phyloP scores from a whole-genome alignment of 2,888 invertebrate species.

The Eupithecia tripunctaria region DNA sequence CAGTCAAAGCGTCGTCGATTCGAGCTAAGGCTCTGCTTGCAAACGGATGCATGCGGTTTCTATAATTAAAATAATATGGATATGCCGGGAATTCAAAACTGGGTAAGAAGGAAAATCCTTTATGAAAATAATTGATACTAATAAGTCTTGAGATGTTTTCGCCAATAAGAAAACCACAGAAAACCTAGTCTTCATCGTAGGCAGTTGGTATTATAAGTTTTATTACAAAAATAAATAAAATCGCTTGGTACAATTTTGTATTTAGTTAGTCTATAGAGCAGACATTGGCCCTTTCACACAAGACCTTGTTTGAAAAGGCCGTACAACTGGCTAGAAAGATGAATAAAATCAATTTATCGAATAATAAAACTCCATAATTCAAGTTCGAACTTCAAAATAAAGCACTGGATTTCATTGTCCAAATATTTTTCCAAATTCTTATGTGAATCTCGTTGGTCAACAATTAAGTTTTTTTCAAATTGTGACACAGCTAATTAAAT shows the following conservation, averaged over 20 bases:
- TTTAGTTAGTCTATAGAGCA: neutral
- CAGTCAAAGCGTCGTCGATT: conserved; percentile 67
- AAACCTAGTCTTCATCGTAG: neutral
- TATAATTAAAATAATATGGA: conserved; percentile 5
- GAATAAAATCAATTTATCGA: neutral
- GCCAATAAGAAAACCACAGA: neutral
- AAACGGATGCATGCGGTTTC: conserved; percentile 38
- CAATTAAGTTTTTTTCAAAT: neutral
- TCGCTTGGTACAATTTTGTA: neutral
- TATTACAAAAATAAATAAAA: neutral
- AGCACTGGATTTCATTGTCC: neutral
- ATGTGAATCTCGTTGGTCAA: neutral
- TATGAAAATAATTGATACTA: neutral
- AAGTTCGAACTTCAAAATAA: neutral
- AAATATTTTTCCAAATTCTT: neutral
- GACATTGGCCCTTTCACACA: neutral
- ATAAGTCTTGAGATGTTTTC: neutral
- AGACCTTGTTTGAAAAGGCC: no score
- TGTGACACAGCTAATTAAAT: no score
- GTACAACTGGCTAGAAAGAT: neutral
- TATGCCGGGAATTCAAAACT: neutral
- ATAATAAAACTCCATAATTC: neutral
- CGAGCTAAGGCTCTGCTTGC: conserved; percentile 34
- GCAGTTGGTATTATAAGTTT: no score
- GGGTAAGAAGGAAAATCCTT: neutral